These are phyloP conservation scores for Ceratina australensis DNA, from an alignment of 1,140 invertebrate species.

Conservation along the genomic window DNA sequence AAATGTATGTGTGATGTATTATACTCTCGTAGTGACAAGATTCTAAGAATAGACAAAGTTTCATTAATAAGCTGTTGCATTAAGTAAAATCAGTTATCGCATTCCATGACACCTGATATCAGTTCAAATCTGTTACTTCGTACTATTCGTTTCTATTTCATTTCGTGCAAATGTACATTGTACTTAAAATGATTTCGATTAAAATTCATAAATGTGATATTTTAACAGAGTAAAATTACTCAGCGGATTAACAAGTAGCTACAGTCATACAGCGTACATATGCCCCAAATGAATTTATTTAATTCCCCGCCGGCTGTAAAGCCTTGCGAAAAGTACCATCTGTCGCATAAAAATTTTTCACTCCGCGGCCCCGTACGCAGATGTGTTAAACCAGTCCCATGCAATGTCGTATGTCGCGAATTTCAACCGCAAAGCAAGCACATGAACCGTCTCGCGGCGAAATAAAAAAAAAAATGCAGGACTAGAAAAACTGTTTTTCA, in stretches of 20 bases:
- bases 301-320: not conserved
- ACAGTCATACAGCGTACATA: not conserved
- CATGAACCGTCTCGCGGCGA: not conserved
- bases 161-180: too few relatives aligned
- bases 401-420: not conserved
- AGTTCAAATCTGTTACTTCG: too few relatives aligned
- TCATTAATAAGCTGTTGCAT: too few relatives aligned
- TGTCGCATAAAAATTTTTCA: not conserved
- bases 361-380: not conserved
- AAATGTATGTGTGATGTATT: too few relatives aligned
- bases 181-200: too few relatives aligned
- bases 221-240: not conserved
- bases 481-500: not conserved
- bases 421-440: not conserved
- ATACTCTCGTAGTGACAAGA: too few relatives aligned
- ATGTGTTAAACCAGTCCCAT: not conserved
- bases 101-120: too few relatives aligned
- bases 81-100: too few relatives aligned
- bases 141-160: too few relatives aligned
- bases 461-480: not conserved
- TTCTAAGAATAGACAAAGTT: too few relatives aligned
- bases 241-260: not conserved
- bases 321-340: not conserved
- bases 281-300: not conserved
- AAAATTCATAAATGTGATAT: too few relatives aligned